Evolutionary conservation across 2,113 vertebrate genomes (phyloP).

Genomic region (Nesoenas mayeri): DNA sequence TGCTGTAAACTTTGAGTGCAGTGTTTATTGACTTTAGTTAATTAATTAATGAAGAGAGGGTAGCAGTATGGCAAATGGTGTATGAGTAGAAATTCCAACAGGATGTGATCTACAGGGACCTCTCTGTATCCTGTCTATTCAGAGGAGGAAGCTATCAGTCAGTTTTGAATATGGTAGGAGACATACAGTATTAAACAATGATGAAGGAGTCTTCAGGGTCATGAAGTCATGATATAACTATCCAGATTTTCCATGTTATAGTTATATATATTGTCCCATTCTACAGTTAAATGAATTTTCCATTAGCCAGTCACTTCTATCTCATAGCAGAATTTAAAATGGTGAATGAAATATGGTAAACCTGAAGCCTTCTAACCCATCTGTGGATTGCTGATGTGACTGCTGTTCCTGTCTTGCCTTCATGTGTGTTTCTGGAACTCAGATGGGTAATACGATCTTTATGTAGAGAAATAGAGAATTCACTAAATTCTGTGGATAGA

Average conservation of each 20-base stretch:
- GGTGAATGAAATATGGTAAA: background rate
- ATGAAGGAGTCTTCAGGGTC: background rate
- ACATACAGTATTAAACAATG: background rate
- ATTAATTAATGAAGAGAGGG: background rate
- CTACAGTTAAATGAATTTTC: background rate
- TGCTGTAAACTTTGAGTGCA: background rate
- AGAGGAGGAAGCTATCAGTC: background rate
- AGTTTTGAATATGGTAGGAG: background rate
- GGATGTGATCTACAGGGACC: background rate
- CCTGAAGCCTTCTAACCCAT: background rate
- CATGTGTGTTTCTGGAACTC: background rate
- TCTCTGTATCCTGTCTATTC: background rate
- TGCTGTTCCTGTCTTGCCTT: background rate
- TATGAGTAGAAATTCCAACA: background rate
- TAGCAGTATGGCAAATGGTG: background rate
- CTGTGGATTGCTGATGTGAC: background rate
- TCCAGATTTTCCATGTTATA: background rate
- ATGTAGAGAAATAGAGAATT: background rate
- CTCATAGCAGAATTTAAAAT: background rate
- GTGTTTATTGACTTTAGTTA: background rate
- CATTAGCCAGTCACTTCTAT: background rate
- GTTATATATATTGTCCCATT: background rate
- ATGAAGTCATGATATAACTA: background rate
- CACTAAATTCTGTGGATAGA: background rate
- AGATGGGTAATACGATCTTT: background rate